These are phyloP conservation scores for Chaetops frenatus DNA, from an alignment of 2,113 vertebrate species.

Conservation along the genomic window DNA sequence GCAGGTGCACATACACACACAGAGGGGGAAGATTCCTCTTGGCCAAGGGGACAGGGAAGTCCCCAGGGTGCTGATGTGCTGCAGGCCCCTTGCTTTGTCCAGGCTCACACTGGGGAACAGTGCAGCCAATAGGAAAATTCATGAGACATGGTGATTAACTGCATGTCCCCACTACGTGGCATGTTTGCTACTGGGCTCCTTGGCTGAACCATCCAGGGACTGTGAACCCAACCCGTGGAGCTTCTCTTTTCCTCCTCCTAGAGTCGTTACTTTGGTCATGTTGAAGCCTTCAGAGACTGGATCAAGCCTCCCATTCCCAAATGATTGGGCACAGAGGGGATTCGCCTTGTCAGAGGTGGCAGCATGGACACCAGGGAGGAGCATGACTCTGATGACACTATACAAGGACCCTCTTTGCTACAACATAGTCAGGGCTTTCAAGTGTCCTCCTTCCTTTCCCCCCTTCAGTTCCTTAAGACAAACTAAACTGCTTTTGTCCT, in stretches of 20 bases:
- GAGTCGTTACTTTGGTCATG: conserved; percentile 56
- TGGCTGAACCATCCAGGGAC: background rate
- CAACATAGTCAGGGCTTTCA: background rate
- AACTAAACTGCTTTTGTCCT: conserved; percentile 34
- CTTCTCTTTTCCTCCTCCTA: background rate
- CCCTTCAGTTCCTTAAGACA: conserved; percentile 1
- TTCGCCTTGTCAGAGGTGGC: background rate
- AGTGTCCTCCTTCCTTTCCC: background rate
- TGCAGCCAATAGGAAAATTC: background rate
- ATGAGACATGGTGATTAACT: background rate
- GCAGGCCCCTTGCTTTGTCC: background rate
- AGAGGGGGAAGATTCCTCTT: background rate
- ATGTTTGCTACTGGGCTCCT: background rate
- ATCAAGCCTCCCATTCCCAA: background rate
- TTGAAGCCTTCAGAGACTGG: conserved; percentile 16
- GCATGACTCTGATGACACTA: background rate
- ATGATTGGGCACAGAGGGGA: background rate
- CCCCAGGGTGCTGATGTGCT: background rate
- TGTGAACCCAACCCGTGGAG: background rate
- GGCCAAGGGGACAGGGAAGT: background rate
- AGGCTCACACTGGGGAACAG: background rate
- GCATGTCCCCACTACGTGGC: background rate
- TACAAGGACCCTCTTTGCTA: background rate
- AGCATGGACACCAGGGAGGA: background rate
- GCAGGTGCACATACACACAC: background rate